A percentile compares a stretch with the other conserved stretches of the same genome.
These are phyloP conservation scores for Smutsia gigantea DNA, from an alignment of 2,797 vertebrate genomes.

Conservation along the genomic window DNA sequence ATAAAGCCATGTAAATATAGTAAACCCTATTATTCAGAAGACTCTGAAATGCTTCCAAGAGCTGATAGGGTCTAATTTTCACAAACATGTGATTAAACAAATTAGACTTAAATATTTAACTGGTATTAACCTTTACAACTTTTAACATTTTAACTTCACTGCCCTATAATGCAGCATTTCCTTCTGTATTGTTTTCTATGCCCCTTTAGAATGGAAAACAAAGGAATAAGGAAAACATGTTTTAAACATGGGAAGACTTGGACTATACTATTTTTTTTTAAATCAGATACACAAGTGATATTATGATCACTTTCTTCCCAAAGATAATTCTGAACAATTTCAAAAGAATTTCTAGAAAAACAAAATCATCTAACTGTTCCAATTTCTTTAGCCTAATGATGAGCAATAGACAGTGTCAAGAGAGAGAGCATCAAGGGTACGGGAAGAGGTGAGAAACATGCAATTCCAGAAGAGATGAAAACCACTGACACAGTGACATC, in stretches of 20 bases:
- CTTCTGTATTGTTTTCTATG: neutral
- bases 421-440: neutral
- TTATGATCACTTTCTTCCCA: neutral
- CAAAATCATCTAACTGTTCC: neutral
- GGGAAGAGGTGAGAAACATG: neutral
- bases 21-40: neutral
- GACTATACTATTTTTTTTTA: neutral
- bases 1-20: neutral
- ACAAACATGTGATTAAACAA: neutral
- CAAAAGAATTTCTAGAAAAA: neutral
- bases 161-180: neutral
- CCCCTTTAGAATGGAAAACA: neutral
- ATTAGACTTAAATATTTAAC: neutral
- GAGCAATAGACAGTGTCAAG: neutral
- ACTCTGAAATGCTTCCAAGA: neutral
- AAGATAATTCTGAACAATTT: neutral
- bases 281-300: neutral
- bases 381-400: neutral
- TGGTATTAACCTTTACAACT: neutral
- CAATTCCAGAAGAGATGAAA: neutral
- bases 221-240: neutral
- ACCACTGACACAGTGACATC: neutral
- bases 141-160: neutral
- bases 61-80: neutral
- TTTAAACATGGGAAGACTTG: neutral